Percentiles rank a stretch among this genome's conserved stretches.
Conservation (phyloP, 2,888 invertebrate genomes). For the Torymus auratus region DNA sequence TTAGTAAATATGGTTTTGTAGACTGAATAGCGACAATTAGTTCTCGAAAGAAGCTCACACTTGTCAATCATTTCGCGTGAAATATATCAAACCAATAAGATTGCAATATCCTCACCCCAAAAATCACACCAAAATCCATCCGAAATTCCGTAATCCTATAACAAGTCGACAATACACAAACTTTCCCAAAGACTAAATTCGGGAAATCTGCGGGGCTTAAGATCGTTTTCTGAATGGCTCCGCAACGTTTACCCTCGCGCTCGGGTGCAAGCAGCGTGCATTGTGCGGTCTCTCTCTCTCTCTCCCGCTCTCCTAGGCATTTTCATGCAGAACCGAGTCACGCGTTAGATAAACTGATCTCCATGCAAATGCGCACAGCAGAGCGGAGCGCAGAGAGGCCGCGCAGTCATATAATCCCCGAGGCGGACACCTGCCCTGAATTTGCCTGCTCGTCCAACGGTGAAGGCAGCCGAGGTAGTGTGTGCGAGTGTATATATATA, state of each 20-base stretch:
- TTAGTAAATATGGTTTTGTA: too few species aligned
- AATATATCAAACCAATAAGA: too few species aligned
- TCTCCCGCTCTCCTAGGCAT: background rate
- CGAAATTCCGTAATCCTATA: constrained; percentile 5
- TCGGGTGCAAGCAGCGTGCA: background rate
- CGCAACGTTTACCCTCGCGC: background rate
- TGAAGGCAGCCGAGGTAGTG: background rate
- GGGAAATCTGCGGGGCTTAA: background rate
- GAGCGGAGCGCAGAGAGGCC: too few species aligned
- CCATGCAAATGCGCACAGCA: constrained; percentile 38
- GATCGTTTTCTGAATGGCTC: background rate
- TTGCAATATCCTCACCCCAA: too few species aligned
- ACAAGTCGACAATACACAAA: constrained; percentile 4
- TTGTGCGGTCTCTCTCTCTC: background rate
- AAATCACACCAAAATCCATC: background rate
- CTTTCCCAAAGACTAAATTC: background rate
- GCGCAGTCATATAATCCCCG: constrained; percentile 48
- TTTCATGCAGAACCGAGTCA: constrained; percentile 54
- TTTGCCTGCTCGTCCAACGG: constrained; percentile 27
- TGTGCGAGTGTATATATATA: background rate
- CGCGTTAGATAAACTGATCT: constrained; percentile 52
- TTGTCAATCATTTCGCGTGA: too few species aligned
- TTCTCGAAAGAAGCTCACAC: too few species aligned
- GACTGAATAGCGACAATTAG: too few species aligned
- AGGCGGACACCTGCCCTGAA: constrained; percentile 57